These are phyloP conservation scores for Diarsia dahlii DNA, from an alignment of 2,888 invertebrate genomes.

Conservation along the genomic window DNA sequence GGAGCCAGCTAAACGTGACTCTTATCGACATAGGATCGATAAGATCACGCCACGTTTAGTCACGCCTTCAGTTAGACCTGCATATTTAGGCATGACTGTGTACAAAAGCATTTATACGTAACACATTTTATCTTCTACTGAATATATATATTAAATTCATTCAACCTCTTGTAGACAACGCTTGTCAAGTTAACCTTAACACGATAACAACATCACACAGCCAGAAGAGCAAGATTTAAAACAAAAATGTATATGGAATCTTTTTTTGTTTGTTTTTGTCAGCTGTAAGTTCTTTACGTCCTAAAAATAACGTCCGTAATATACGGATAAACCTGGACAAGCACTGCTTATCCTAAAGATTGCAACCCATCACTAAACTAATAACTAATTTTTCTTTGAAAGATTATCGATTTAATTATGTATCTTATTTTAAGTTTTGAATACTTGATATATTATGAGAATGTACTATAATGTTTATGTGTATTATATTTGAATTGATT, in stretches of 20 bases:
- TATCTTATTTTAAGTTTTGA: background rate
- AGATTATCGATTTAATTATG: background rate
- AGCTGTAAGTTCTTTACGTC: too few relatives aligned
- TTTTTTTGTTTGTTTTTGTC: too few relatives aligned
- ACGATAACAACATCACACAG: background rate
- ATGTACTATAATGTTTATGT: background rate
- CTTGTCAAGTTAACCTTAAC: background rate
- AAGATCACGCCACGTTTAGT: constrained; percentile 36
- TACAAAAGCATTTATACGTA: constrained; percentile 4
- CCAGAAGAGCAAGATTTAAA: too few relatives aligned
- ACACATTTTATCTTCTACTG: background rate
- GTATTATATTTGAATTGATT: background rate
- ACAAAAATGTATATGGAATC: too few relatives aligned
- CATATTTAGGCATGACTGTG: constrained; percentile 12
- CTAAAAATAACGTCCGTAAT: too few relatives aligned
- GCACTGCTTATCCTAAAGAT: too few relatives aligned
- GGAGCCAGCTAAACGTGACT: constrained; percentile 41
- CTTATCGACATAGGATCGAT: constrained; percentile 39
- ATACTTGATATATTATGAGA: background rate
- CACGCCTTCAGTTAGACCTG: constrained; percentile 12
- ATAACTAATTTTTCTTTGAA: too few relatives aligned
- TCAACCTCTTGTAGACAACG: background rate
- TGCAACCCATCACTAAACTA: too few relatives aligned
- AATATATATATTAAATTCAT: background rate
- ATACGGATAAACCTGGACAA: too few relatives aligned